Evolutionary conservation across 2,888 invertebrate genomes (phyloP), one percentile per base, ranked within the genome.

Genomic region (Tachina grossa): DNA sequence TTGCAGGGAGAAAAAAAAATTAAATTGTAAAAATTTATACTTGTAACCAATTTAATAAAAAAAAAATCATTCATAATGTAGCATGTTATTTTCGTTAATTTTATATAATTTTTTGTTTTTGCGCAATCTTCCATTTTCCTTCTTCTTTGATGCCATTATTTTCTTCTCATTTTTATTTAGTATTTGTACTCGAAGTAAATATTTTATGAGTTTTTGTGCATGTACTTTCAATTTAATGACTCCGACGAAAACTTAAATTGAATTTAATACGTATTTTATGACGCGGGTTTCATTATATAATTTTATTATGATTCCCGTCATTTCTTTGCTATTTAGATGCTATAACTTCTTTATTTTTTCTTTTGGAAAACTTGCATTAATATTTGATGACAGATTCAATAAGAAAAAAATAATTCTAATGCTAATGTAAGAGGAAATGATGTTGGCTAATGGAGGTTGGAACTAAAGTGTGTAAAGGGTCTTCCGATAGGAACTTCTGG

Each of bases 11-110:
- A 39, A 39, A 61, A 39, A 39, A 61, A 71, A 77, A 65, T 66
- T 77, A 66, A 74, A 74, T 80, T 84, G 71, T 75, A 63, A 80
- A 55, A 41, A 69, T 79, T n/a, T 65, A 9, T 53, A 65, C 3
- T 53, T 59, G 59, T 79, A 41, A 14, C 31, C 72, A 72, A 74
- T 74, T 47, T 53, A 31, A 31, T 6, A 31, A 31, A 6, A 31
- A 51, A 65, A 69, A 75, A 75, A 79, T n/a, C n/a, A n/a, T 51
- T 71, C 47, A 76, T 76, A 80, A 80, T 71, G 31, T 6, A 31
- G 31, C 31, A 51, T 55, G 47, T 78, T 83, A 78, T 74, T 79
- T 63, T 55, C 57, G 51, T 31, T 83, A 83, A 72, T 78, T 81
- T 81, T 75, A 71, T 79, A 41, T 61, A 69, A 75, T 74, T 83